Conservation (phyloP, 2,113 vertebrate genomes). For the Hoplias malabaricus region DNA sequence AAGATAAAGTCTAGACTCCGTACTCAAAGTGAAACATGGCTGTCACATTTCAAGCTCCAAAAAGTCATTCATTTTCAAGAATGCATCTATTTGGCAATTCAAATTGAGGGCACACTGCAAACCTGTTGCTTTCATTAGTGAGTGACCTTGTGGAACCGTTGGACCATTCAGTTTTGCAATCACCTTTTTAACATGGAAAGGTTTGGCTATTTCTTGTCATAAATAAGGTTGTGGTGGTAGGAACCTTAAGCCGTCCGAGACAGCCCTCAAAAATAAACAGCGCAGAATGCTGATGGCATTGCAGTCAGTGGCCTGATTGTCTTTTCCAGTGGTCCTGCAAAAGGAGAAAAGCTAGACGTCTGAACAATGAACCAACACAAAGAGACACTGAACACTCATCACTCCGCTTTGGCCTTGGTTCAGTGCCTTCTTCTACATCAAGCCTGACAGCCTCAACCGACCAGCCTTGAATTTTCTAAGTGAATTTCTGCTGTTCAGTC, state of each 20-base stretch:
- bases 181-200: not conserved
- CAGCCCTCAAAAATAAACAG: not conserved
- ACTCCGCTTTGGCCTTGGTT: not conserved
- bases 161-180: not conserved
- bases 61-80: constrained; percentile 1
- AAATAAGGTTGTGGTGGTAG: not conserved
- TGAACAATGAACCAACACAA: not conserved
- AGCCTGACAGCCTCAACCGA: not conserved
- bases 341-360: not conserved
- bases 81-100: constrained; percentile 10
- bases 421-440: not conserved
- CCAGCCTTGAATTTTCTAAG: not conserved
- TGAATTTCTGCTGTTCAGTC: not conserved
- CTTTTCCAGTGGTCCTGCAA: not conserved
- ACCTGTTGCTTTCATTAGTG: constrained; percentile 3
- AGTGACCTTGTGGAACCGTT: not conserved
- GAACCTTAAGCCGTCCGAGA: not conserved
- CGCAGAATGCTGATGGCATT: not conserved
- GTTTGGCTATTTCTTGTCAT: not conserved
- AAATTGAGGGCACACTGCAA: not conserved
- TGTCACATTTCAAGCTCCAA: not conserved
- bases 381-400: constrained; percentile 3
- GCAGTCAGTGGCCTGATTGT: not conserved
- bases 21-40: not conserved
- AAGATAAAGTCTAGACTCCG: not conserved